These are phyloP conservation scores for Chymomyza caudatula DNA, from an alignment of 2,888 invertebrate species.

Conservation along the genomic window DNA sequence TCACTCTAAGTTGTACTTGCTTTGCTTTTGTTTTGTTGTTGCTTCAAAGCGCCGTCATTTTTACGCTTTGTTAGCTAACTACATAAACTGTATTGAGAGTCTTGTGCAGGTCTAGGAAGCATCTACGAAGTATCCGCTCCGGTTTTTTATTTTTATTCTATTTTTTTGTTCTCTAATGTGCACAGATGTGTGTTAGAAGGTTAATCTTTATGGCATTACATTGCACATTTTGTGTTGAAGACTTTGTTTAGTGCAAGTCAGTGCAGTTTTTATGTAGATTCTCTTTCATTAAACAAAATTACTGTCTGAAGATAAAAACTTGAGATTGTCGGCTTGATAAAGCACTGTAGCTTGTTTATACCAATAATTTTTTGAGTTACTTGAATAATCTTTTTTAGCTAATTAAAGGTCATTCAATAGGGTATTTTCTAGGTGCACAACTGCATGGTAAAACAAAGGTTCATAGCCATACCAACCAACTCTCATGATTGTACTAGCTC, in stretches of 20 bases:
- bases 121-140: not conserved
- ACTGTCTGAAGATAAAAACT: not conserved
- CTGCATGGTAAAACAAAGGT: too few species aligned
- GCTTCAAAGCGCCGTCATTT: not conserved
- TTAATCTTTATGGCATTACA: slow-evolving; percentile 65
- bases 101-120: not conserved
- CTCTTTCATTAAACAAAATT: not conserved
- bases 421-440: too few species aligned
- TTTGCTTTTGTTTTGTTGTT: not conserved
- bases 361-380: not conserved
- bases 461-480: too few species aligned
- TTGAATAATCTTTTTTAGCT: not conserved
- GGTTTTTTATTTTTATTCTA: not conserved
- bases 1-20: not conserved
- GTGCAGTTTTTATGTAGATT: not conserved
- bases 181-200: slow-evolving; percentile 61
- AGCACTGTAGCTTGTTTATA: not conserved
- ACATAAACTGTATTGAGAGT: slow-evolving; percentile 1
- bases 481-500: too few species aligned
- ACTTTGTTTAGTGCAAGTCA: not conserved
- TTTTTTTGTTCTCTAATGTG: not conserved
- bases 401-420: not conserved
- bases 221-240: slow-evolving; percentile 43
- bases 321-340: not conserved
- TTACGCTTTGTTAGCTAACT: not conserved